Base-by-base conservation (phyloP, 2,888 invertebrate species). In the Agrenia bidenticulata region DNA sequence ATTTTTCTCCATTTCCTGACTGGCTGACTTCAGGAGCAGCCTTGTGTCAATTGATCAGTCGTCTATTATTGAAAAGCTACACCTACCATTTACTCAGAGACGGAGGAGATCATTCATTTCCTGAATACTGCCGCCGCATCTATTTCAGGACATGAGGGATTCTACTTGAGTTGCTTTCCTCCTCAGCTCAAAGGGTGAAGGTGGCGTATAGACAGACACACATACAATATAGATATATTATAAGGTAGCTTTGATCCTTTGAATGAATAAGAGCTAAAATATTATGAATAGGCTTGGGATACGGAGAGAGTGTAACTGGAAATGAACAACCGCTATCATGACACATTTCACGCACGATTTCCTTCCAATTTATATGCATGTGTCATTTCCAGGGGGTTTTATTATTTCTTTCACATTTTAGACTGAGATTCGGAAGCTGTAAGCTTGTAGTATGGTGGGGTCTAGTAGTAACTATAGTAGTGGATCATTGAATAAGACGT, bases 351-450 rank as follows among this genome's bases (percentile, higher is more conserved):
- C 70, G 73, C 73, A 73, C 73, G 73, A 70, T 73, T 73, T 70
- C 68, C 57, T 62, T 64, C 66, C 69, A 73, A 75, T 75, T 72
- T 75, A 73, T 73, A 72, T 75, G 72, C 71, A 73, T 73, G 70
- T 75, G 75, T 75, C 75, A 74, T 67, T 73, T 72, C 56, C 75
- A 75, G 75, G 42, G 41, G 39, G 23, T 57, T 63, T 65, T 65
- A 63, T 58, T 63, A 60, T 60, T 60, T 64, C 54, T 54, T 66
- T 66, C 60, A 63, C 63, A 41, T 57, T 45, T 45, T 45, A 45
- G 45, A 5, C 45, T 9, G 17, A 45, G 45, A 45, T 45, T 45
- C 45, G 45, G 45, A 45, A 19, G 45, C n/a, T 17, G 45, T 45
- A 45, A 32, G 32, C 11, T 7, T 32, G 32, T 32, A 32, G 5